These are phyloP conservation scores for Melanostoma mellinum DNA, from an alignment of 2,888 invertebrate genomes.

Conservation along the genomic window DNA sequence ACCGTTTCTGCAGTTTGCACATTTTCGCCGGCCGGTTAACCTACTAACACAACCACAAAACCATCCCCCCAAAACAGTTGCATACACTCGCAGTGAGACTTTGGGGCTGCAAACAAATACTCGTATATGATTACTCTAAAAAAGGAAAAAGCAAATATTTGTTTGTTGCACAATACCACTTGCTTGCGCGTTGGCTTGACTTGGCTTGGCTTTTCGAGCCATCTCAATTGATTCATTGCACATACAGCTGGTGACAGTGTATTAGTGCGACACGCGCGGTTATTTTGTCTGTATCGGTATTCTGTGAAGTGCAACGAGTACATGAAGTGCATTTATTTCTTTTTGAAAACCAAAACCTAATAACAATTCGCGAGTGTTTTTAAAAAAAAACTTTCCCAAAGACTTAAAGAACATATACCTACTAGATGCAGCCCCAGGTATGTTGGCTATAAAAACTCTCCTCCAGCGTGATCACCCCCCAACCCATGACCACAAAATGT, in stretches of 20 bases:
- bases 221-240: constrained; percentile 61
- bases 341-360: neutral
- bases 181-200: constrained; percentile 30
- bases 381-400: constrained; percentile 2
- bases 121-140: neutral
- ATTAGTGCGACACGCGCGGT: constrained; percentile 33
- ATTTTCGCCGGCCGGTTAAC: constrained; percentile 66
- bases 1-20: constrained; percentile 58
- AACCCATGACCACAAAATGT: neutral
- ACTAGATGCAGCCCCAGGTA: neutral
- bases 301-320: constrained; percentile 14
- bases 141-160: constrained; percentile 47
- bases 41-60: constrained; percentile 55
- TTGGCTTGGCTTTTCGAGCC: constrained; percentile 34
- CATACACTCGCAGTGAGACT: neutral
- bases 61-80: constrained; percentile 45
- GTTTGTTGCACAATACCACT: constrained; percentile 55
- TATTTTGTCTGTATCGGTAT: neutral
- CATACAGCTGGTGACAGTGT: constrained; percentile 1
- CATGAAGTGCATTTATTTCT: constrained; percentile 3
- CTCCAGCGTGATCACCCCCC: neutral
- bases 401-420: neutral
- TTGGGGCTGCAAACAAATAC: constrained; percentile 9
- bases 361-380: neutral
- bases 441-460: neutral